Evolutionary conservation across 2,797 vertebrate genomes (phyloP), one percentile per base, ranked within the genome.

Genomic region (Falco naumanni): DNA sequence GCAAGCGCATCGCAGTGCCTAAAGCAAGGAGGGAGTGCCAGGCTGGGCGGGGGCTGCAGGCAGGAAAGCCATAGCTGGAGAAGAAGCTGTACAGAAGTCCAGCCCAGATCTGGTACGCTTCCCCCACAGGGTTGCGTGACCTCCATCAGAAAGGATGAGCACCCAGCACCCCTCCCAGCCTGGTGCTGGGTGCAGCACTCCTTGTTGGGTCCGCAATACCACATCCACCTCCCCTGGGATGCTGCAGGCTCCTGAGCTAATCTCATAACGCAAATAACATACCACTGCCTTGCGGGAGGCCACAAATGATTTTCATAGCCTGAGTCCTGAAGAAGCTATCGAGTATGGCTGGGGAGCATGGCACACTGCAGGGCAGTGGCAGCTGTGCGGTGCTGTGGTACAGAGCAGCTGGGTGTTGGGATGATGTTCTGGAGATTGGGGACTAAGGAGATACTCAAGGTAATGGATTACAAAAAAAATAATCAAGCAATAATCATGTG

Each of bases 1-100:
- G 16, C 3, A 3, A 79, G n/a, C n/a, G n/a, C 17, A 1, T 6
- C 4, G 10, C 45, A 13, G 51, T 3, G 6, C 68, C n/a, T 54
- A 10, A 31, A 37, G 10, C 60, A 48, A 74, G 54, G 47, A 54
- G 60, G 18, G 39, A 66, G 21, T 4, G 3, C 5, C 16, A 11
- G 63, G 63, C n/a, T 54, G 22, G 18, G 43, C 13, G 3, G 1
- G 39, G 16, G 45, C 13, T 29, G 10, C 29, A 39, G 59, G 24
- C 80, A 59, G 51, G 20, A 51, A n/a, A 76, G n/a, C 19, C 29
- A 13, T 17, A n/a, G 20, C n/a, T 7, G 29, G 10, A 47, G 21
- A 74, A 54, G 26, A 72, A 39, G 21, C 39, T 41, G 17, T n/a
- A 60, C 8, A 31, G 28, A 72, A 60, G 6, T 26, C 66, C 60